Evolutionary conservation across 2,797 vertebrate genomes (phyloP).

Genomic region (Pelodytes ibericus): DNA sequence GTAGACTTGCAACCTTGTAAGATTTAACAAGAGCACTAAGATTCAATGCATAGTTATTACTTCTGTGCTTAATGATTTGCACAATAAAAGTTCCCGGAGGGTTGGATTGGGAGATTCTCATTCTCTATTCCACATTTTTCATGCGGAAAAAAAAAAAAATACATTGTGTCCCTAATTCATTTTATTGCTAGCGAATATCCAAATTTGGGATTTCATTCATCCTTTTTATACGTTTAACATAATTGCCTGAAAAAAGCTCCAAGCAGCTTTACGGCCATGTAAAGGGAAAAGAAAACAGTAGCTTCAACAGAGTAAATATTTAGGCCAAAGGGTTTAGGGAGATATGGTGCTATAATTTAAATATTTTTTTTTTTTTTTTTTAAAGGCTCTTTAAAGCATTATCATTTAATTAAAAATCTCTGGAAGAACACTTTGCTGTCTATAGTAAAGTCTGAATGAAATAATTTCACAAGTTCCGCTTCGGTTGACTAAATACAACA

Average conservation of each 20-base stretch:
- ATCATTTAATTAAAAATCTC: neutral
- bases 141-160: constrained; percentile 7
- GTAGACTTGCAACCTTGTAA: too few species aligned
- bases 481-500: too few species aligned
- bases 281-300: too few species aligned
- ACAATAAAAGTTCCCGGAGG: constrained; percentile 16
- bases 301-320: constrained; percentile 20
- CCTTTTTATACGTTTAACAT: constrained; percentile 31
- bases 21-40: constrained; percentile 8
- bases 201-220: constrained; percentile 39
- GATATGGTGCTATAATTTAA: constrained; percentile 29
- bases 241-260: constrained; percentile 39
- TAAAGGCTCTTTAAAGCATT: constrained; percentile 2
- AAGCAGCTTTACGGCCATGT: too few species aligned
- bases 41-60: constrained; percentile 35
- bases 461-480: neutral
- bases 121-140: constrained; percentile 10
- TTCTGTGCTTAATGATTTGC: constrained; percentile 18
- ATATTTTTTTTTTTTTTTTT: neutral
- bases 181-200: constrained; percentile 38
- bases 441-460: neutral
- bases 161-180: constrained; percentile 19
- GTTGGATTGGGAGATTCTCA: constrained; percentile 12
- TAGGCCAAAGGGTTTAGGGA: constrained; percentile 32
- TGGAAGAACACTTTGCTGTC: neutral